These are phyloP conservation scores for Catharus bicknelli DNA, from an alignment of 2,113 vertebrate species.

Conservation along the genomic window DNA sequence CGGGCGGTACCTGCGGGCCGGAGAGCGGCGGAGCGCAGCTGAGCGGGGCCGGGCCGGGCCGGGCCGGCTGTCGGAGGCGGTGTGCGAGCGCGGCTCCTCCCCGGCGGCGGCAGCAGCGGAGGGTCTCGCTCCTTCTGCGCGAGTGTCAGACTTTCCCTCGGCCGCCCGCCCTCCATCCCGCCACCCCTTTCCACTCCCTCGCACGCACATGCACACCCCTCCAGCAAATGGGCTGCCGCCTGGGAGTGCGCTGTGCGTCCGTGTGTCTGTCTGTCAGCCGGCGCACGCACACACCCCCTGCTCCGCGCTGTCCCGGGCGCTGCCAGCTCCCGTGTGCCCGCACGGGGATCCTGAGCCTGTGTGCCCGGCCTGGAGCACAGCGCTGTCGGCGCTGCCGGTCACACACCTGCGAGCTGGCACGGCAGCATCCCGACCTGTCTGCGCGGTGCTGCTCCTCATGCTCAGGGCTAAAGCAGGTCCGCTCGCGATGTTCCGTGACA, in stretches of 20 bases:
- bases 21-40: no score
- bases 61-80: no score
- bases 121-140: conserved; percentile 51
- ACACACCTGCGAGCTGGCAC: background rate
- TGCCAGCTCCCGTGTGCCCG: fast-evolving
- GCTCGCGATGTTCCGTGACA: fast-evolving
- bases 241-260: background rate
- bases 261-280: background rate
- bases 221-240: conserved; percentile 55
- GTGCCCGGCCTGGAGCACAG: background rate
- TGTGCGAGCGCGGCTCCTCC: background rate
- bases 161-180: conserved; percentile 47
- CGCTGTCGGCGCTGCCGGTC: fast-evolving
- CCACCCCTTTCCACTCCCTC: conserved; percentile 63
- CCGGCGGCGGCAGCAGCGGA: background rate
- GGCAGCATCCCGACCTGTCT: background rate
- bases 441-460: background rate
- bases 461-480: fast-evolving
- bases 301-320: background rate
- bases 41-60: no score
- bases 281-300: background rate
- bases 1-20: no score
- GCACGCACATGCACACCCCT: conserved; percentile 53
- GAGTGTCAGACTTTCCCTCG: conserved; percentile 53
- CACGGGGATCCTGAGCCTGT: fast-evolving